phyloP scores from a whole-genome alignment of 2,797 vertebrate genomes.

The Menidia menidia region DNA sequence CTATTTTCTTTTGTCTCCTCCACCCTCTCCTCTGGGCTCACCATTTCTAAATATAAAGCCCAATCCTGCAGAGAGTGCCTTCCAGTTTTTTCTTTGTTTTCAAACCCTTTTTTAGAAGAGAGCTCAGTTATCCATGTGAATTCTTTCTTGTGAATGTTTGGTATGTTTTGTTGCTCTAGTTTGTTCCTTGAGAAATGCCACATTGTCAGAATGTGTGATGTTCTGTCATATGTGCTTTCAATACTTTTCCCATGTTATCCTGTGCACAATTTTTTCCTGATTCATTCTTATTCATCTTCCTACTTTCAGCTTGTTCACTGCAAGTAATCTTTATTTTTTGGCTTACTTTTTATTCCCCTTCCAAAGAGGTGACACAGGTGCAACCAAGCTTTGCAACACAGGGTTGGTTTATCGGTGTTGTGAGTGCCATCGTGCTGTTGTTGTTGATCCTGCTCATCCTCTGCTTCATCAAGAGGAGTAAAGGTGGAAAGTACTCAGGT shows the following conservation, averaged over 20 bases:
- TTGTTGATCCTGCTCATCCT: conserved; percentile 89
- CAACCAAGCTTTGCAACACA: conserved; percentile 83
- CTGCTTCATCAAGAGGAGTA: conserved; percentile 93
- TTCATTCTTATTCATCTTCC: conserved; percentile 5
- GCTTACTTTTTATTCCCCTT: not conserved
- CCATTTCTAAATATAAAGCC: conserved; percentile 64
- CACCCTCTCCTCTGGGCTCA: conserved; percentile 58
- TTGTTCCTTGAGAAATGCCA: conserved; percentile 39
- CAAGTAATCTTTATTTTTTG: not conserved
- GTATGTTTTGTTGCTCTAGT: conserved; percentile 45
- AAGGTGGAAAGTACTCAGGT: conserved; percentile 96
- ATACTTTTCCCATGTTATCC: conserved; percentile 38
- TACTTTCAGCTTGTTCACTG: conserved; percentile 5
- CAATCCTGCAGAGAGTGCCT: conserved; percentile 40
- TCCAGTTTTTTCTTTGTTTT: conserved; percentile 55
- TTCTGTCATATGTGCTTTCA: conserved; percentile 39
- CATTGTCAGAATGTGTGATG: conserved; percentile 43
- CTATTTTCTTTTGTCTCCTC: conserved; percentile 52
- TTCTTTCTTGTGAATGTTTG: conserved; percentile 67
- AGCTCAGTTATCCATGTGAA: conserved; percentile 60
- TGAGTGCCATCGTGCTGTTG: conserved; percentile 87
- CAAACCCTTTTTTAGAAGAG: conserved; percentile 55
- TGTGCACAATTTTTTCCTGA: conserved; percentile 3
- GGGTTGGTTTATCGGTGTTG: conserved; percentile 92
- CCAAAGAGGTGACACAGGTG: conserved; percentile 67